These are phyloP conservation scores for Alouatta palliata DNA, from an alignment of 2,113 vertebrate genomes.

Conservation along the genomic window DNA sequence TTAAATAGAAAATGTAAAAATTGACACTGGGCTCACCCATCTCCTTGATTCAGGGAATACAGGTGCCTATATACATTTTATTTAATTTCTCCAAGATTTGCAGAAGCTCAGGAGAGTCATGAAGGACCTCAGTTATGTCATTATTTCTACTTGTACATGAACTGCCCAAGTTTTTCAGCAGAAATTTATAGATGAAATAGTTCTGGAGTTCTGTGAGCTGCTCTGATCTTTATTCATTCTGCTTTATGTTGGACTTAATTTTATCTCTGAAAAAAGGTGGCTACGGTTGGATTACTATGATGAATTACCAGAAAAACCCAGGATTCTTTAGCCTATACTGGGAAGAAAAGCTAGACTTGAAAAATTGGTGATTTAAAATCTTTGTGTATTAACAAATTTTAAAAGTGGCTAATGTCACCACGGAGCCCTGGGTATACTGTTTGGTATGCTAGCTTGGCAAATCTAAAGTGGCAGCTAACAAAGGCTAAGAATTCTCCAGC, in stretches of 20 bases:
- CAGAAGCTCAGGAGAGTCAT: not conserved
- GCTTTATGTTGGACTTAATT: not conserved
- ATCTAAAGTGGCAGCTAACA: constrained; percentile 6
- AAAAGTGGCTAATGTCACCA: not conserved
- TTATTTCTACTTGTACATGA: not conserved
- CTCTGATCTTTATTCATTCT: constrained; percentile 3
- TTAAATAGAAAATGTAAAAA: constrained; percentile 2
- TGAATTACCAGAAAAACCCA: not conserved
- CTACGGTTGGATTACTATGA: not conserved
- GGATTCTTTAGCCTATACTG: not conserved
- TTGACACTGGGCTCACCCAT: not conserved
- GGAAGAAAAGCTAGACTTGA: not conserved
- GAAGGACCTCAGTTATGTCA: not conserved
- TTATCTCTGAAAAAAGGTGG: not conserved
- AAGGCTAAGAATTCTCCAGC: not conserved
- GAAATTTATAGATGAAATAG: not conserved
- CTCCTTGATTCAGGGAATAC: not conserved
- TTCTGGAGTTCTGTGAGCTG: not conserved
- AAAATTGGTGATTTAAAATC: not conserved
- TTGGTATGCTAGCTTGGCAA: not conserved
- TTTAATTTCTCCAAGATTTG: not conserved
- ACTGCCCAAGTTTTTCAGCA: not conserved
- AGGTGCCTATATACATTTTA: not conserved
- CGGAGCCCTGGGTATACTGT: not conserved
- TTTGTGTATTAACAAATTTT: not conserved